Conservation (phyloP, 2,888 invertebrate species). For the Drosophila neoperkinsi region DNA sequence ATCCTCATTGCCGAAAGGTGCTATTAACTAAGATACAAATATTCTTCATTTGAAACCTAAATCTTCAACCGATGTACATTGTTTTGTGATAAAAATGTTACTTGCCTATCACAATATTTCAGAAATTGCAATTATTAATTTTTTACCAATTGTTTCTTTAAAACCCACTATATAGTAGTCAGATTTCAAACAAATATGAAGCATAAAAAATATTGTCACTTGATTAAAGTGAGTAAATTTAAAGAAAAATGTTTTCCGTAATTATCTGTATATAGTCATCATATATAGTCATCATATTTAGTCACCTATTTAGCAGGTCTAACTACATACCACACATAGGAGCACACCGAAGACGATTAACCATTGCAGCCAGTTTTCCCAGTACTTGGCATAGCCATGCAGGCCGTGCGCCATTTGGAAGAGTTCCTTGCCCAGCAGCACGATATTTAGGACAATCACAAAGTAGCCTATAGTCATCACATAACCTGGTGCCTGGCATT, state of each 20-base stretch:
- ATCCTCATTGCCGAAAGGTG: too few species aligned
- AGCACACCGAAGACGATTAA: slow-evolving; percentile 90
- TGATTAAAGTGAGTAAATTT: too few species aligned
- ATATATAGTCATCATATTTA: not conserved
- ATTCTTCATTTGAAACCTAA: not conserved
- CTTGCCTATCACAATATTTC: not conserved
- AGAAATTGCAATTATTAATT: not conserved
- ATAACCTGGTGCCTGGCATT: slow-evolving; percentile 78
- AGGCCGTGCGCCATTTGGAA: slow-evolving; percentile 89
- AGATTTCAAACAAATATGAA: too few species aligned
- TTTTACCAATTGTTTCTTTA: not conserved
- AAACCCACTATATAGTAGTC: too few species aligned
- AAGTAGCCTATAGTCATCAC: slow-evolving; percentile 86
- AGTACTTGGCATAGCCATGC: slow-evolving; percentile 90
- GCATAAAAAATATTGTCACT: not conserved
- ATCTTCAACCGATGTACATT: not conserved
- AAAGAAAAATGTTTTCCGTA: not conserved
- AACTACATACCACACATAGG: slow-evolving; percentile 87
- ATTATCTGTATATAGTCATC: not conserved
- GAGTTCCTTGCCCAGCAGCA: slow-evolving; percentile 90
- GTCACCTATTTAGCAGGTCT: not conserved
- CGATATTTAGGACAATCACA: slow-evolving; percentile 88
- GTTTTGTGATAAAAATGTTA: not conserved
- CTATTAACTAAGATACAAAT: not conserved
- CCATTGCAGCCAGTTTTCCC: slow-evolving; percentile 95